A percentile compares a stretch with the other conserved stretches of the same genome.
phyloP scores from a whole-genome alignment of 2,797 vertebrate species.

The Eupleurogrammus muticus region DNA sequence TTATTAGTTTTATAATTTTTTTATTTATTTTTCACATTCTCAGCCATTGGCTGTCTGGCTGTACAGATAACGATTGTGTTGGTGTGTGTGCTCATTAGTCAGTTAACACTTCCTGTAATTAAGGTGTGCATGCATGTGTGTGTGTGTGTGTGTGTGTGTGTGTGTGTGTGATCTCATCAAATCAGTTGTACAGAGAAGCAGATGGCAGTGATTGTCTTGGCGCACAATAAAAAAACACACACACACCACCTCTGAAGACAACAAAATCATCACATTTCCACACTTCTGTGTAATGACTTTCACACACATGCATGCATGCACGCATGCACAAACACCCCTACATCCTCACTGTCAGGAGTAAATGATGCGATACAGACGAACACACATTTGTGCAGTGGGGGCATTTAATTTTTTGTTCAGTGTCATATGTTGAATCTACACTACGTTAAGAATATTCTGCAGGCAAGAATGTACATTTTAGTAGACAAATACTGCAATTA shows the following conservation, averaged over 20 bases:
- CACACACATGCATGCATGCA: constrained; percentile 17
- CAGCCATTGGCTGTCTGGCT: too few relatives aligned
- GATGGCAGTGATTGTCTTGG: constrained; percentile 74
- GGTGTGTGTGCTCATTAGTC: constrained; percentile 34
- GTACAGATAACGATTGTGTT: constrained; percentile 1
- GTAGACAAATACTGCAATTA: neutral
- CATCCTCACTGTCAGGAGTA: constrained; percentile 33
- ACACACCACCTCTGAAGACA: constrained; percentile 42
- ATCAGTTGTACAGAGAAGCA: constrained; percentile 64
- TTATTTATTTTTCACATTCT: too few relatives aligned
- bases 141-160: constrained; percentile 22
- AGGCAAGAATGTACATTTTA: neutral
- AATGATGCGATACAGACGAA: constrained; percentile 41
- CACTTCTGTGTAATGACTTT: constrained; percentile 53
- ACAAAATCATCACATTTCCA: constrained; percentile 51
- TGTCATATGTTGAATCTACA: constrained; percentile 3
- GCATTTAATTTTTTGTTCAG: constrained; percentile 10
- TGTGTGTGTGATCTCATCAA: constrained; percentile 55
- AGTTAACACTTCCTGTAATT: constrained; percentile 37
- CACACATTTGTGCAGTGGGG: neutral
- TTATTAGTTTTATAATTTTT: constrained; percentile 27
- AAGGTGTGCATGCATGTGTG: neutral
- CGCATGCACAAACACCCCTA: constrained; percentile 28
- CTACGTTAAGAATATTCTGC: constrained; percentile 1
- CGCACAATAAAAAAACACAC: constrained; percentile 44